Evolutionary conservation across 2,888 invertebrate species (phyloP).

Genomic region (Cryptus armator): DNA sequence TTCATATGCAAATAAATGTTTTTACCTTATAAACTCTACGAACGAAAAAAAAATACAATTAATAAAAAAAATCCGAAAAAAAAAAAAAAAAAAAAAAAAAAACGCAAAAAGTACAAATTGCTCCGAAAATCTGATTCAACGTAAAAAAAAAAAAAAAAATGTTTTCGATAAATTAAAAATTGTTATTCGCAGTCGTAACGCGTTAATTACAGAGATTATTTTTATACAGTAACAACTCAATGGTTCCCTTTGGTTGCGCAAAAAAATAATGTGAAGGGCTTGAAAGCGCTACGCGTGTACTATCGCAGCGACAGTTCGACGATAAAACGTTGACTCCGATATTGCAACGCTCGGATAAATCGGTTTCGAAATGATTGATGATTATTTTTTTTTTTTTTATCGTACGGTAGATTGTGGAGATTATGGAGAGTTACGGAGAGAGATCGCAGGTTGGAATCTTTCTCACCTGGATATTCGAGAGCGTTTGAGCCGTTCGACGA

Average conservation of each 20-base stretch:
- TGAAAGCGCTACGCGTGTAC: not conserved
- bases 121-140: not conserved
- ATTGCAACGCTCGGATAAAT: constrained; percentile 42
- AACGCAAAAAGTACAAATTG: too few relatives aligned
- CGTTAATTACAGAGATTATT: not conserved
- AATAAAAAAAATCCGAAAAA: too few relatives aligned
- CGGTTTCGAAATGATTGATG: constrained; percentile 48
- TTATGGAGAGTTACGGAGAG: constrained; percentile 22
- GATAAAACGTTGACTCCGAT: constrained; percentile 46
- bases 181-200: not conserved
- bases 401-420: constrained; percentile 12
- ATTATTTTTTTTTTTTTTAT: constrained; percentile 14
- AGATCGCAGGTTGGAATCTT: constrained; percentile 13
- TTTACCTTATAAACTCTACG: too few relatives aligned
- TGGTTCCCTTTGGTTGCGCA: not conserved
- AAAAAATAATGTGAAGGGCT: constrained; percentile 12
- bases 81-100: too few relatives aligned
- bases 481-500: constrained; percentile 25
- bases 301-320: constrained; percentile 31
- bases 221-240: not conserved
- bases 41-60: too few relatives aligned
- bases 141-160: not conserved
- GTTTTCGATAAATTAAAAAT: not conserved
- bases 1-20: too few relatives aligned
- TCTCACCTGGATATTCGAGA: constrained; percentile 31